phyloP scores from a whole-genome alignment of 2,888 invertebrate genomes.

The Morpho deidamia region DNA sequence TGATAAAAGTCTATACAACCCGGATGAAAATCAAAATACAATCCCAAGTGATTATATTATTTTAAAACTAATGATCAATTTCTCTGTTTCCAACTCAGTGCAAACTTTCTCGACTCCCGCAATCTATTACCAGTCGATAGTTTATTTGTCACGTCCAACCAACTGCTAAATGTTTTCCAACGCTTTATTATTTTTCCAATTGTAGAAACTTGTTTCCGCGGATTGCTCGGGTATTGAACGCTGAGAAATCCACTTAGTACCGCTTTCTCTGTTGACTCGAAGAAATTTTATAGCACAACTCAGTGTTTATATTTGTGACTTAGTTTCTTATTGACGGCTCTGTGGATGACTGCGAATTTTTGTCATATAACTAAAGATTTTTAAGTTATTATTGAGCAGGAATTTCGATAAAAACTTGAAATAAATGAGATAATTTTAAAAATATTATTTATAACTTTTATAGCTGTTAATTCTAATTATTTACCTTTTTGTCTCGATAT shows the following conservation, averaged over 20 bases:
- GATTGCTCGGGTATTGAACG: slow-evolving; percentile 18
- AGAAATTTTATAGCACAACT: not conserved
- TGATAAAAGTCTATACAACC: too few species aligned
- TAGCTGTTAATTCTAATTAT: too few species aligned
- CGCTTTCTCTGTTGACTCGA: slow-evolving; percentile 2
- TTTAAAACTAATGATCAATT: slow-evolving; percentile 6
- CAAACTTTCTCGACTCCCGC: slow-evolving; percentile 9
- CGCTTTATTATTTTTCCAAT: slow-evolving; percentile 25
- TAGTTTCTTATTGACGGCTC: too few species aligned
- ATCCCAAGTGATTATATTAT: not conserved
- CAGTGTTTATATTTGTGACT: too few species aligned
- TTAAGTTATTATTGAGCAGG: too few species aligned
- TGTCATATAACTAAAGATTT: too few species aligned
- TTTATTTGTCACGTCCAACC: slow-evolving; percentile 25
- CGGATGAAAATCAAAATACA: too few species aligned
- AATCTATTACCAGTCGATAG: slow-evolving; percentile 16
- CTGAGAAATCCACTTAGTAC: slow-evolving; percentile 8
- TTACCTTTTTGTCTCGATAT: too few species aligned
- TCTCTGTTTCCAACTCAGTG: slow-evolving; percentile 2
- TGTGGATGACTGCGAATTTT: too few species aligned
- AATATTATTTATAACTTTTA: too few species aligned
- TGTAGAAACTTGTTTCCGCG: slow-evolving; percentile 14
- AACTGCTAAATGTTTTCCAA: slow-evolving; percentile 23
- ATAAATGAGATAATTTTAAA: too few species aligned
- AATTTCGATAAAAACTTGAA: too few species aligned